Evolutionary conservation across 2,888 invertebrate species (phyloP), one percentile per base, ranked within the genome.

Genomic region (Ophraella communa): DNA sequence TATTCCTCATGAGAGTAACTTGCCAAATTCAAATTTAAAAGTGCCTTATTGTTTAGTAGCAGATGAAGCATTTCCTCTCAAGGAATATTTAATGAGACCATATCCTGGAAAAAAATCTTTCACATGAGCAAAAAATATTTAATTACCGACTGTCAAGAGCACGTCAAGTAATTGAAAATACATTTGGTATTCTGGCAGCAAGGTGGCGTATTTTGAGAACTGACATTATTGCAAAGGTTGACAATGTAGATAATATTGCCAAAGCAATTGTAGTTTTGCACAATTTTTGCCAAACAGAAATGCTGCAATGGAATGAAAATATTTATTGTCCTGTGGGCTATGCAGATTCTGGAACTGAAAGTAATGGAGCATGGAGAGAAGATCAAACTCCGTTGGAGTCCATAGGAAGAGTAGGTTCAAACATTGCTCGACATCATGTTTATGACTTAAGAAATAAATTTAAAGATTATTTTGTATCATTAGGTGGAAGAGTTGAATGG

Each of bases 161-260:
- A 35, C 11, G 63, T 1, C 14, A 62, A 23, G 39, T 47, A 2
- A 58, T 66, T 42, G 64, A 68, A 64, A 62, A 62, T 35, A 39
- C 58, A 10, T 68, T 68, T 61, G 69, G 70, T 11, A 69, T 70
- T 45, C 14, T 69, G 11, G 63, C 59, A 23, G 57, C 68, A 10
- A 62, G 66, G 49, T 69, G 54, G 61, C 57, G 65, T 14, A 66
- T 70, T 24, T 49, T 70, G 27, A 30, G 55, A 30, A 30, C 30
- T 30, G 30, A 49, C 42, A 35, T 11, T 11, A 35, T 24, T 2
- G 27, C 24, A 4, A 24, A 24, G 5, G 20, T 7, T n/a, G n/a
- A n/a, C n/a, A n/a, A n/a, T n/a, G n/a, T n/a, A n/a, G n/a, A n/a
- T n/a, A n/a, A n/a, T n/a, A n/a, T n/a, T n/a, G n/a, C n/a, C n/a